Base-by-base conservation (phyloP, 2,113 vertebrate genomes). In the Pomatorhinus ruficollis region DNA sequence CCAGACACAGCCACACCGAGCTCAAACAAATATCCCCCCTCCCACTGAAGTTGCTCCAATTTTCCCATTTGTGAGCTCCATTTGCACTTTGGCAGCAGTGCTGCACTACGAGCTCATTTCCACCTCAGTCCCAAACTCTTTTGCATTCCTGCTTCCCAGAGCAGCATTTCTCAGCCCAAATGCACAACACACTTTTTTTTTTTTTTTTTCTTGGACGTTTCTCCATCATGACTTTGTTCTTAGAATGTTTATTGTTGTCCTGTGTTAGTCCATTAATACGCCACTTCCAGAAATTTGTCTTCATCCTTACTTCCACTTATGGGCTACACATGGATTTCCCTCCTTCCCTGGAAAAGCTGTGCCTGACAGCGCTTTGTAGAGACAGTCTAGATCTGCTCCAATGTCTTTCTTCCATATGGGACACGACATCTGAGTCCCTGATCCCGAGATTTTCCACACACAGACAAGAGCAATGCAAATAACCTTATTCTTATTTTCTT, bases 381-480 rank as follows among this genome's bases (percentile, higher is more conserved):
- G 31, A 16, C 3, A 54, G 47, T 40, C 37, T 59, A 59, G 66
- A 37, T 12, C 49, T 69, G 20, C 27, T 77, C 50, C 3, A 0
- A 25, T 2, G 0, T 61, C 63, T 84, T 94, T 69, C 22, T 89
- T 66, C 56, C 78, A 64, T n/a, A 37, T 49, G 78, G 25, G 17
- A 30, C 22, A 15, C 0, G 0, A 44, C 8, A 12, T 27, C 53
- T 3, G 20, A 49, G 45, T 37, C 42, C 15, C 57, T 19, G 25
- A 65, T 30, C 45, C 31, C 30, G 31, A 18, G 9, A 65, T 91
- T 76, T 87, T 42, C 44, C 56, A 54, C 57, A 45, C 18, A 12
- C 4, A 31, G 66, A 61, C 23, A 75, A 53, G 40, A 82, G 28
- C 17, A 59, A 25, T 0, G 3, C 11, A 24, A 64, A 35, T 2